Conservation (phyloP, 2,113 vertebrate genomes). For the Martes martes region DNA sequence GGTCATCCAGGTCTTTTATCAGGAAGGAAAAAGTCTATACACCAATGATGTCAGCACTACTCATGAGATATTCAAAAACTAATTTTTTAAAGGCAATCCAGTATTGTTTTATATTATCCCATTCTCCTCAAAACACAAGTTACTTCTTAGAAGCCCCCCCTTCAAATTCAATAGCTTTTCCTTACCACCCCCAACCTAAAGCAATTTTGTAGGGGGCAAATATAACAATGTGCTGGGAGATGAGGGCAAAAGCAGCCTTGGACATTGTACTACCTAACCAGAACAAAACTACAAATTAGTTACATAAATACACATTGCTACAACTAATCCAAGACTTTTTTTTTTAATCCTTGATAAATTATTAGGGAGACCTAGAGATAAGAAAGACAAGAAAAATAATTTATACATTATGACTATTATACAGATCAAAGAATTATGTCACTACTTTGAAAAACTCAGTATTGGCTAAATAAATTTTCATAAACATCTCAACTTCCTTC, state of each 20-base stretch:
- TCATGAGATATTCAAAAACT: neutral
- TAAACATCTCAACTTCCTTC: constrained; percentile 25
- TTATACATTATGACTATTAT: constrained; percentile 23
- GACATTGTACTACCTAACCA: neutral
- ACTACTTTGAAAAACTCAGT: constrained; percentile 34
- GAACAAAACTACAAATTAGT: constrained; percentile 44
- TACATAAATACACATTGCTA: constrained; percentile 21
- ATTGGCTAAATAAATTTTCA: constrained; percentile 27
- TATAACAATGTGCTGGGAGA: neutral
- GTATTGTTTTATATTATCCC: neutral
- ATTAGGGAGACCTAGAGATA: constrained; percentile 22
- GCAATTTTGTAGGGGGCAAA: neutral
- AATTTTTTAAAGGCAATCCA: constrained; percentile 22
- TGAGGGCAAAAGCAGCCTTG: neutral
- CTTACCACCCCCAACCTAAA: neutral
- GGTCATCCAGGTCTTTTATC: neutral
- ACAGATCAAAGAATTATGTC: neutral
- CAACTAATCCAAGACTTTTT: constrained; percentile 27
- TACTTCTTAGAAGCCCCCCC: constrained; percentile 23
- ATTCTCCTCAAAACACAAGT: constrained; percentile 19
- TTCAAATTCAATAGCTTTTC: constrained; percentile 12
- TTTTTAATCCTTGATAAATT: constrained; percentile 28
- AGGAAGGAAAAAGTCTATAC: neutral
- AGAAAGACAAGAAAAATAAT: constrained; percentile 45
- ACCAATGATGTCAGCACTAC: neutral